phyloP scores from a whole-genome alignment of 2,113 vertebrate genomes.

The Laticauda laticaudata region DNA sequence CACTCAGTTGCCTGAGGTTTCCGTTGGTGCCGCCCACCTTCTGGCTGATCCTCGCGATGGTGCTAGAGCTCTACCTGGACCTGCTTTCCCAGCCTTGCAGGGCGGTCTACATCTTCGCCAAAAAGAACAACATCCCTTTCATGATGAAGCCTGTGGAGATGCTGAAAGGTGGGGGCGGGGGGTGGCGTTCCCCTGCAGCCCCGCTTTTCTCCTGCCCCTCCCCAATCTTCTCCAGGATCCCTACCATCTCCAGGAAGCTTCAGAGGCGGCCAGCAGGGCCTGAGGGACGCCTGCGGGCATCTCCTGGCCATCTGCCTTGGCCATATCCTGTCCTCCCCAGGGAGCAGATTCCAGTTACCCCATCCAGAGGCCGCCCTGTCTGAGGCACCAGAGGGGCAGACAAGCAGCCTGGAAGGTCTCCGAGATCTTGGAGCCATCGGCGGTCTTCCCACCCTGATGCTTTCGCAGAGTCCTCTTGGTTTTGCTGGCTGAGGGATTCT shows the following conservation, averaged over 20 bases:
- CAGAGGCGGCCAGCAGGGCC: background rate
- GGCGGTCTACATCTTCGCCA: constrained; percentile 80
- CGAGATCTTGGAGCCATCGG: background rate
- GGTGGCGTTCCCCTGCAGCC: too few relatives aligned
- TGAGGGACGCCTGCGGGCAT: background rate
- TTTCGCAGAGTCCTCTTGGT: background rate
- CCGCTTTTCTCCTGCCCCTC: background rate
- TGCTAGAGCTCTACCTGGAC: constrained; percentile 82
- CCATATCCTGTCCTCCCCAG: background rate
- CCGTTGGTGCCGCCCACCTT: background rate
- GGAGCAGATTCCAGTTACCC: background rate
- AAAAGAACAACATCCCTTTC: constrained; percentile 75
- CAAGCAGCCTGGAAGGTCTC: background rate
- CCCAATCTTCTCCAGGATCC: background rate
- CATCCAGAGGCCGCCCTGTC: background rate
- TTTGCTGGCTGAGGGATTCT: too few relatives aligned
- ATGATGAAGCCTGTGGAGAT: constrained; percentile 74
- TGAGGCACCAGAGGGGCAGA: background rate
- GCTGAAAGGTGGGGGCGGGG: constrained; percentile 70
- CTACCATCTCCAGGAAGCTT: background rate
- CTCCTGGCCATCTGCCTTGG: background rate
- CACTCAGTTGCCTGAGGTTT: background rate
- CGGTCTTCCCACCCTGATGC: too few relatives aligned
- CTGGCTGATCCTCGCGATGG: constrained; percentile 10
- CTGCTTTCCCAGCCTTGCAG: constrained; percentile 83